Conservation (phyloP, 1,140 invertebrate species). For the Harlomillsia oculata region DNA sequence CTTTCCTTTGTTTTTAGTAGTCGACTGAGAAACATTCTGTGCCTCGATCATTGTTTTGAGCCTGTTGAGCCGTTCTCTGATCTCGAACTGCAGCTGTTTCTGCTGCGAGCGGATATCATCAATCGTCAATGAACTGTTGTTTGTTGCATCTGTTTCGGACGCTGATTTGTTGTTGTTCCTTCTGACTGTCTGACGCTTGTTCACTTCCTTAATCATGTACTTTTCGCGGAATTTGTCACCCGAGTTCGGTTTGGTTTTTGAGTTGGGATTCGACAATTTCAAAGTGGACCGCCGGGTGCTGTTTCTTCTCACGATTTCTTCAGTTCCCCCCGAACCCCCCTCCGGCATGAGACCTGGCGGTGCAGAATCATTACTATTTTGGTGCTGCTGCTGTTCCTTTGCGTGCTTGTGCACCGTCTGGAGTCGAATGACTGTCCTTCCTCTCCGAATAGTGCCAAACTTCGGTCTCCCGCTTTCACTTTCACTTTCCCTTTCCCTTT, state of each 20-base stretch:
- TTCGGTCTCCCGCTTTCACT: neutral
- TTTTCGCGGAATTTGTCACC: slow-evolving; percentile 36
- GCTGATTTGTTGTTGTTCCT: neutral
- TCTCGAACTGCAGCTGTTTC: slow-evolving; percentile 20
- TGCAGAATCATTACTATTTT: no score
- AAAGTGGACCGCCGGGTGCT: neutral
- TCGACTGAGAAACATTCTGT: no score
- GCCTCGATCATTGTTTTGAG: no score
- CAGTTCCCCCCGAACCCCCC: no score
- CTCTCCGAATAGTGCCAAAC: slow-evolving; percentile 52
- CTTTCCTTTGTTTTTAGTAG: no score
- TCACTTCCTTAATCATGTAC: no score
- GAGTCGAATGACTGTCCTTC: slow-evolving; percentile 58
- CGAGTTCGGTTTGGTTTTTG: slow-evolving; percentile 30
- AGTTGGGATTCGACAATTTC: no score
- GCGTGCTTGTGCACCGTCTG: slow-evolving; percentile 46
- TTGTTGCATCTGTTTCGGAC: slow-evolving; percentile 31
- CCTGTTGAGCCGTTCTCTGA: slow-evolving; percentile 37
- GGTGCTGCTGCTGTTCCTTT: slow-evolving; percentile 43
- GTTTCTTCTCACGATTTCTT: neutral
- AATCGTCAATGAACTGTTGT: slow-evolving; percentile 27
- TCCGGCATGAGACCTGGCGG: slow-evolving; percentile 32
- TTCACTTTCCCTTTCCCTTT: slow-evolving; percentile 4
- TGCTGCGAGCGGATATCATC: slow-evolving; percentile 25
- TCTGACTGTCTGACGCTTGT: no score